Evolutionary conservation across 2,888 invertebrate species (phyloP).

Genomic region (Deilephila porcellus): DNA sequence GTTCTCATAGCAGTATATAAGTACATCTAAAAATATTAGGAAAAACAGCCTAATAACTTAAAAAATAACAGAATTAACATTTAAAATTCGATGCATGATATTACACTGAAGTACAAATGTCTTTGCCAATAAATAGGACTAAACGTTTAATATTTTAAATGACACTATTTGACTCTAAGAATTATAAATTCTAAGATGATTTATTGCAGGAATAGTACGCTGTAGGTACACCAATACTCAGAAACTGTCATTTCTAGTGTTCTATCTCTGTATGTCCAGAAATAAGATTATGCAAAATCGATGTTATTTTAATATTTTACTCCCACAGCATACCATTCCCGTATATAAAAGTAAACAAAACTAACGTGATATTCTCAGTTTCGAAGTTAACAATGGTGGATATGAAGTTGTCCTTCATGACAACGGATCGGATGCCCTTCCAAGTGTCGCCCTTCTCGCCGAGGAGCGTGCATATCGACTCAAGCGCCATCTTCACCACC

Average conservation of each 20-base stretch:
- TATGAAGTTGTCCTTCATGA: conserved; percentile 98
- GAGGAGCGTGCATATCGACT: conserved; percentile 96
- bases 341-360: conserved; percentile 84
- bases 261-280: background rate
- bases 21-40: conserved; percentile 44
- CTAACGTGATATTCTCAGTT: conserved; percentile 96
- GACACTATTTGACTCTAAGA: conserved; percentile 51
- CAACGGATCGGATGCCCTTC: conserved; percentile 95
- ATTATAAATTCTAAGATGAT: conserved; percentile 28
- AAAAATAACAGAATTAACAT: conserved; percentile 44
- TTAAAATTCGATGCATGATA: conserved; percentile 49
- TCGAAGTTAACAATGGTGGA: conserved; percentile 97
- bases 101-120: conserved; percentile 63
- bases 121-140: conserved; percentile 80
- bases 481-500: conserved; percentile 96
- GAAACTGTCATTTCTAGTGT: background rate
- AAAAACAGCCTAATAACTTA: conserved; percentile 43
- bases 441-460: conserved; percentile 96
- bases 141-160: conserved; percentile 47
- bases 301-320: background rate
- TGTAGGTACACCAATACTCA: background rate
- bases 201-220: conserved; percentile 4
- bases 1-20: conserved; percentile 43
- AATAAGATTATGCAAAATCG: background rate
- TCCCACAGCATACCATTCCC: conserved; percentile 45